phyloP scores from a whole-genome alignment of 2,888 invertebrate genomes.

The Orthonychiurus folsomi region DNA sequence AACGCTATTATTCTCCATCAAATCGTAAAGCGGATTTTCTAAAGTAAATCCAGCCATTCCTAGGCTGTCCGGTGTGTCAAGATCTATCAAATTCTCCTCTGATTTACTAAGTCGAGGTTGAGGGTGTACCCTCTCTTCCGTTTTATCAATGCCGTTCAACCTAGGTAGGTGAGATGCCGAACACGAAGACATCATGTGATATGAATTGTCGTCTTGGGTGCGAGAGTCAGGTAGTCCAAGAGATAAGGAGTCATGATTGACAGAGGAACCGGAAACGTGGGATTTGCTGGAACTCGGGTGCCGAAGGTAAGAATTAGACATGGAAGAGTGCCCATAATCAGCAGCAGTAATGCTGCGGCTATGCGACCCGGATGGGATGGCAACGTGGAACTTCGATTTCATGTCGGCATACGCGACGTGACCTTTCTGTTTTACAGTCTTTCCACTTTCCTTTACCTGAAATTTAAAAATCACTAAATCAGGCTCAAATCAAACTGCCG shows the following conservation, averaged over 20 bases:
- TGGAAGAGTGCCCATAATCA: neutral
- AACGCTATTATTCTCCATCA: slow-evolving; percentile 33
- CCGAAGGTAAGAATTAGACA: neutral
- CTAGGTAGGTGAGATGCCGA: slow-evolving; percentile 35
- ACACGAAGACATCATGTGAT: slow-evolving; percentile 23
- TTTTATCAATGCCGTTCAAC: slow-evolving; percentile 15
- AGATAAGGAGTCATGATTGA: neutral
- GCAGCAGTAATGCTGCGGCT: neutral
- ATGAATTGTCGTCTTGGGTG: neutral
- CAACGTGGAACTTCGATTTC: slow-evolving; percentile 53
- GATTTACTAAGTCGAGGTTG: slow-evolving; percentile 37
- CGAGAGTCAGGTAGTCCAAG: neutral
- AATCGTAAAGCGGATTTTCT: slow-evolving; percentile 39
- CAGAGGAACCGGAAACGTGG: neutral
- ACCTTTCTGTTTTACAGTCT: slow-evolving; percentile 56
- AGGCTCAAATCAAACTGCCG: neutral
- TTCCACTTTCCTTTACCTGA: slow-evolving; percentile 63
- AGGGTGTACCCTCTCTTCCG: slow-evolving; percentile 15
- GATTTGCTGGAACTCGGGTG: neutral
- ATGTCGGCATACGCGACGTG: slow-evolving; percentile 65
- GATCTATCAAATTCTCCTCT: slow-evolving; percentile 40
- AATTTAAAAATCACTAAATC: neutral
- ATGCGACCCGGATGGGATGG: slow-evolving; percentile 10
- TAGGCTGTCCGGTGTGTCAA: slow-evolving; percentile 37
- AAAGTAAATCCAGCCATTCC: slow-evolving; percentile 25